These are phyloP conservation scores for Hymenopus coronatus DNA, from an alignment of 2,888 invertebrate species.

Conservation along the genomic window DNA sequence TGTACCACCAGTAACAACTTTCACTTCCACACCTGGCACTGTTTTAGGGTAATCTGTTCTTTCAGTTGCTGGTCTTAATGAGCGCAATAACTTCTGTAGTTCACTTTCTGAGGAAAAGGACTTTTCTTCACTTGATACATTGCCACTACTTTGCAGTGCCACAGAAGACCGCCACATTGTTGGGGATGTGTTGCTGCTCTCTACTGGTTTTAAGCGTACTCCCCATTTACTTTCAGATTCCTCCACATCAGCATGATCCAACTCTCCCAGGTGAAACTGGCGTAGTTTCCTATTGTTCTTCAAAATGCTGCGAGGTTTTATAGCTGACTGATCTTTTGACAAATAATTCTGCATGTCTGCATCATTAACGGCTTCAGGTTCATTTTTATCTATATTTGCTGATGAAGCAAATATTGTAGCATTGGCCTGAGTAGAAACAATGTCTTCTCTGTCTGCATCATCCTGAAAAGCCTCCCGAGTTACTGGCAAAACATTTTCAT, in stretches of 20 bases:
- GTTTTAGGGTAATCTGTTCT: background rate
- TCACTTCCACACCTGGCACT: conserved; percentile 14
- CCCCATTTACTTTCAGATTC: conserved; percentile 48
- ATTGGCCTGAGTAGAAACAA: conserved; percentile 26
- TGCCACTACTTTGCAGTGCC: conserved; percentile 41
- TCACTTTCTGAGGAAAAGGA: conserved; percentile 5
- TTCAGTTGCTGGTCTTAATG: conserved; percentile 32
- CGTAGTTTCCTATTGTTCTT: conserved; percentile 28
- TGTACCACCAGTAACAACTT: background rate
- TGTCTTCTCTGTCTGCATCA: conserved; percentile 33
- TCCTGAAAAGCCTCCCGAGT: conserved; percentile 33
- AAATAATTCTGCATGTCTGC: background rate
- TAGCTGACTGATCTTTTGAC: conserved; percentile 39
- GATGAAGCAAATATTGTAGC: conserved; percentile 20
- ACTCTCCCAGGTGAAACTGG: conserved; percentile 23
- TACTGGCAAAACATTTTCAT: background rate
- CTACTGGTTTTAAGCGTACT: conserved; percentile 49
- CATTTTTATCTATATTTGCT: background rate
- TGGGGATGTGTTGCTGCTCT: conserved; percentile 40
- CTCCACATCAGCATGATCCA: background rate
- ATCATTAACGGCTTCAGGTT: background rate
- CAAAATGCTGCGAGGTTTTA: conserved; percentile 29
- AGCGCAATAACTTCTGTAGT: conserved; percentile 34
- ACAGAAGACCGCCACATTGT: conserved; percentile 49
- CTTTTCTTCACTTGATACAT: background rate